Evolutionary conservation across 2,113 vertebrate genomes (phyloP), one percentile per base, ranked within the genome.

Genomic region (Sapajus apella): DNA sequence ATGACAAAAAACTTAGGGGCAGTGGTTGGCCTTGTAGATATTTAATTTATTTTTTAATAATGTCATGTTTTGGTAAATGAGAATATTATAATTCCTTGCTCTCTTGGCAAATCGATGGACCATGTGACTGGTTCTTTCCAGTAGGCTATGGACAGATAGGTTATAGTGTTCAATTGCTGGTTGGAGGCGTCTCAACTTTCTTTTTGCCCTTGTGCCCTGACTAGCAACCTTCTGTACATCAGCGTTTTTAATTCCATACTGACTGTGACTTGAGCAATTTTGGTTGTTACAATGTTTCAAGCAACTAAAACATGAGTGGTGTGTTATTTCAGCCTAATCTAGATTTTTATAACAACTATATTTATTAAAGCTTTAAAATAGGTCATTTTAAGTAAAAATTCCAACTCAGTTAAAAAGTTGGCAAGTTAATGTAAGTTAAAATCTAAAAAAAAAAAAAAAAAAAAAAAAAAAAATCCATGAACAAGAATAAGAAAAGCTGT

Each of bases 341-440:
- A 47, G 11, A 10, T 75, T 80, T 94, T 40, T 50, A 25, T 35
- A 50, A 58, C 11, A 94, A 95, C 75, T 17, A 30, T 0, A 27
- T 43, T 77, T 10, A 83, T 27, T 37, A 84, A 87, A 61, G 5
- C 1, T 89, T 88, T 87, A 50, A 95, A 70, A 56, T 77, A 20
- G 37, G 18, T 35, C 30, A 72, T 68, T 85, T 52, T 72, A 10
- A 89, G 50, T 43, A 73, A 20, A 72, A 95, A 90, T 18, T 73
- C 1, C 6, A 79, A n/a, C 20, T 68, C n/a, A 50, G 17, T 68
- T 47, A 45, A 87, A 66, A 90, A 82, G 4, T 68, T 66, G 25
- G 11, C 35, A 70, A 66, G 64, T 89, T 79, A 82, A 55, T 68
- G 58, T 81, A 50, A 94, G 94, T 77, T 83, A 73, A 90, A 91